phyloP scores from a whole-genome alignment of 2,888 invertebrate genomes.

The Nasonia oneida region DNA sequence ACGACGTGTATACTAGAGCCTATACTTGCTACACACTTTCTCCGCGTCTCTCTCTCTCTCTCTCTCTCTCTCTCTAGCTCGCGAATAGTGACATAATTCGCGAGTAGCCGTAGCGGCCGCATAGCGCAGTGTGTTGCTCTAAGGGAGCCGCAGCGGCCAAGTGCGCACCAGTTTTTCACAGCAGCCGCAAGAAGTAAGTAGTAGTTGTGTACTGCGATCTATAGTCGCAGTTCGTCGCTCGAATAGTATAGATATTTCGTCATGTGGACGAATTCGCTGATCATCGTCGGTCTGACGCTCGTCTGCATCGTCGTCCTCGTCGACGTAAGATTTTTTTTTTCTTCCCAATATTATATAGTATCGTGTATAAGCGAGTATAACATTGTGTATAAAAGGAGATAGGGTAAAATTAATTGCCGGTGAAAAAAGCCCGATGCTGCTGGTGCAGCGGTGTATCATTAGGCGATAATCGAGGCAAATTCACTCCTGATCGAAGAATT shows the following conservation, averaged over 20 bases:
- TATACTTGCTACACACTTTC: constrained; percentile 28
- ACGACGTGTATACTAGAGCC: neutral
- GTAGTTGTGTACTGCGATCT: neutral
- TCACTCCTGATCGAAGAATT: neutral
- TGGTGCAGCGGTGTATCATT: neutral
- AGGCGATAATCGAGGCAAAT: constrained; percentile 4
- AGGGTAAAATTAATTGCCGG: neutral
- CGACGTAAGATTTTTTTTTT: neutral
- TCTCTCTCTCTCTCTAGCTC: constrained; percentile 7
- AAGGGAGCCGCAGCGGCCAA: constrained; percentile 34
- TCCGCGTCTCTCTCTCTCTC: constrained; percentile 28
- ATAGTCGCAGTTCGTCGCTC: neutral
- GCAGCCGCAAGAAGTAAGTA: neutral
- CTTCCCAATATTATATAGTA: neutral
- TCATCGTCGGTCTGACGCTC: neutral
- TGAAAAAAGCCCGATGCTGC: neutral
- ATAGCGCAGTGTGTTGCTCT: neutral
- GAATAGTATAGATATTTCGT: neutral
- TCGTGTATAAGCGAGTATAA: no score
- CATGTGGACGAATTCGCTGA: neutral
- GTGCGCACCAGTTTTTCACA: constrained; percentile 44
- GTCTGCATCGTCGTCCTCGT: constrained; percentile 9
- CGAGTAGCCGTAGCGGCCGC: neutral
- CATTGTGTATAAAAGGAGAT: neutral
- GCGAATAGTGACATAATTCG: constrained; percentile 44